phyloP scores from a whole-genome alignment of 1,140 invertebrate genomes.

The Ruditapes philippinarum region DNA sequence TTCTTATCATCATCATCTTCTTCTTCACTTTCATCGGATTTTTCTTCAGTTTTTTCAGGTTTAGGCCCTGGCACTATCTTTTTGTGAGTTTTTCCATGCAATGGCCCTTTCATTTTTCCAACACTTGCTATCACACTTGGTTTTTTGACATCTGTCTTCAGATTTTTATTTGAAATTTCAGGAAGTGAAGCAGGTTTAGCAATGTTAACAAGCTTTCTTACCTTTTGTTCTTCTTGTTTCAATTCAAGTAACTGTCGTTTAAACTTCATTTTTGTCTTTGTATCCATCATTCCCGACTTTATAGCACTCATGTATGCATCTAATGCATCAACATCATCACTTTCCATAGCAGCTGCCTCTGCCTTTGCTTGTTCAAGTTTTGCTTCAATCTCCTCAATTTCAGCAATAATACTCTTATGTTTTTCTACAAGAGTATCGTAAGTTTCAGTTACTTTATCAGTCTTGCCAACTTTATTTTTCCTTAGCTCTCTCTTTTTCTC shows the following conservation, averaged over 20 bases:
- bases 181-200: constrained; percentile 89
- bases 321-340: constrained; percentile 84
- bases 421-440: constrained; percentile 94
- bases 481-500: constrained; percentile 94
- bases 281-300: constrained; percentile 85
- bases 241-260: constrained; percentile 90
- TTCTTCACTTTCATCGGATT: constrained; percentile 60
- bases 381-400: constrained; percentile 89
- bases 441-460: constrained; percentile 90
- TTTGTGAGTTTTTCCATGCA: not conserved
- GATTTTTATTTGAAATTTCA: constrained; percentile 48
- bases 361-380: constrained; percentile 88
- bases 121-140: constrained; percentile 47
- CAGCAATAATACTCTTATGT: constrained; percentile 88
- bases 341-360: constrained; percentile 78
- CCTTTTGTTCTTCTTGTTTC: constrained; percentile 90
- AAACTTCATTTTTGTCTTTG: constrained; percentile 84
- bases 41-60: constrained; percentile 31
- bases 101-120: constrained; percentile 72
- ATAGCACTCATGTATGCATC: constrained; percentile 87
- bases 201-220: constrained; percentile 92
- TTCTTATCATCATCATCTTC: constrained; percentile 71
- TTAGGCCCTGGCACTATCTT: constrained; percentile 50
- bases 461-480: constrained; percentile 90
- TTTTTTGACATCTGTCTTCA: constrained; percentile 56